These are phyloP conservation scores for Athalia circularis DNA, from an alignment of 2,888 invertebrate genomes.

Conservation along the genomic window DNA sequence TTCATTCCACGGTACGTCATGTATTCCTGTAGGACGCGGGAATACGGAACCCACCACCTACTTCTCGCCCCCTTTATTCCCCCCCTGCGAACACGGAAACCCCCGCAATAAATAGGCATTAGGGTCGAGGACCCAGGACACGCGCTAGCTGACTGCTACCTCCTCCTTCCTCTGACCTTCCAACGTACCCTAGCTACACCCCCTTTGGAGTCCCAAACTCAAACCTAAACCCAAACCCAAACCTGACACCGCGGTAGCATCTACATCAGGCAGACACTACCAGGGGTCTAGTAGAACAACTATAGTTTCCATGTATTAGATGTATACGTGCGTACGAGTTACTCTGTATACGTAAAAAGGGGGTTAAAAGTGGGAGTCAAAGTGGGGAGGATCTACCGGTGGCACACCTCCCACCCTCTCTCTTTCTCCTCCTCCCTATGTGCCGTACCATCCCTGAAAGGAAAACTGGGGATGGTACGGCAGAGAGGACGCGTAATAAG, in stretches of 20 bases:
- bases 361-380: too few species aligned
- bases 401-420: not conserved
- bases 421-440: not conserved
- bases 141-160: slow-evolving; percentile 16
- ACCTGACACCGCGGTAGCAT: too few species aligned
- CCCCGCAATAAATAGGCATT: slow-evolving; percentile 42
- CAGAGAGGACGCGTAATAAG: slow-evolving; percentile 24
- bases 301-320: slow-evolving; percentile 22
- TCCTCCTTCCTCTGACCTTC: not conserved
- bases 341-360: too few species aligned
- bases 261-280: too few species aligned
- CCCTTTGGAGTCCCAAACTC: too few species aligned
- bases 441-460: slow-evolving; percentile 1
- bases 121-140: slow-evolving; percentile 27
- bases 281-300: not conserved
- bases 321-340: too few species aligned
- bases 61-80: not conserved
- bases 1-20: too few species aligned
- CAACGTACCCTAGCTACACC: too few species aligned
- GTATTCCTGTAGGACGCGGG: too few species aligned
- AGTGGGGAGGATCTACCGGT: too few species aligned
- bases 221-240: too few species aligned
- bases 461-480: slow-evolving; percentile 15
- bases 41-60: not conserved
- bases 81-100: not conserved